Conservation (phyloP, 2,888 invertebrate genomes). For the Caenorhabditis sp. region DNA sequence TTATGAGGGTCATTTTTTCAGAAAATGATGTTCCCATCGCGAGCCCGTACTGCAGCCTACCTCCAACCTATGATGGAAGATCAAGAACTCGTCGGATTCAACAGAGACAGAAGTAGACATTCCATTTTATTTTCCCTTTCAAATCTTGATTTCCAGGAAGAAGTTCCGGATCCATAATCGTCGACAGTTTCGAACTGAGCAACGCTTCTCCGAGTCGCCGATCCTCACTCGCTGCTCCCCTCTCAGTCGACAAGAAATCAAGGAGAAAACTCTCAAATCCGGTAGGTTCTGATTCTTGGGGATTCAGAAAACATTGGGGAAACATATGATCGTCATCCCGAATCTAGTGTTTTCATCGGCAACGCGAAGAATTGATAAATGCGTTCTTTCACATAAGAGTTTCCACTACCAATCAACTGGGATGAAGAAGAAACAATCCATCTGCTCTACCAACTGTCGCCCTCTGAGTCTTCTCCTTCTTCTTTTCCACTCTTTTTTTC, state of each 20-base stretch:
- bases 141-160: conserved; percentile 38
- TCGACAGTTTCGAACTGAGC: conserved; percentile 47
- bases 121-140: not conserved
- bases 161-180: conserved; percentile 58
- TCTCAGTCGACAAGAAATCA: conserved; percentile 41
- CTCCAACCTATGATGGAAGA: conserved; percentile 64
- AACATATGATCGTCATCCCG: conserved; percentile 30
- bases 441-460: conserved; percentile 50
- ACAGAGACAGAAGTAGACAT: conserved; percentile 51
- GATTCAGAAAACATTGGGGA: not conserved
- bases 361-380: conserved; percentile 35
- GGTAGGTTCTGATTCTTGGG: conserved; percentile 5
- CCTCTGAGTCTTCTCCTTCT: not conserved
- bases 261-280: conserved; percentile 48
- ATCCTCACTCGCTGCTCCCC: conserved; percentile 32
- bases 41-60: conserved; percentile 44
- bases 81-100: conserved; percentile 54
- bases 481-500: not conserved
- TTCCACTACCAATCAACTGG: conserved; percentile 18
- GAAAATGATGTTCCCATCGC: conserved; percentile 58
- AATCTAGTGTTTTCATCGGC: conserved; percentile 25
- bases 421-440: conserved; percentile 48
- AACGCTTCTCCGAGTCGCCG: conserved; percentile 45
- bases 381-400: conserved; percentile 41
- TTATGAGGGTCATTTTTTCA: too few relatives aligned